A percentile compares a stretch with the other conserved stretches of the same genome.
Evolutionary conservation across 2,888 invertebrate species (phyloP).

Genomic region (Periphyllus acericola): DNA sequence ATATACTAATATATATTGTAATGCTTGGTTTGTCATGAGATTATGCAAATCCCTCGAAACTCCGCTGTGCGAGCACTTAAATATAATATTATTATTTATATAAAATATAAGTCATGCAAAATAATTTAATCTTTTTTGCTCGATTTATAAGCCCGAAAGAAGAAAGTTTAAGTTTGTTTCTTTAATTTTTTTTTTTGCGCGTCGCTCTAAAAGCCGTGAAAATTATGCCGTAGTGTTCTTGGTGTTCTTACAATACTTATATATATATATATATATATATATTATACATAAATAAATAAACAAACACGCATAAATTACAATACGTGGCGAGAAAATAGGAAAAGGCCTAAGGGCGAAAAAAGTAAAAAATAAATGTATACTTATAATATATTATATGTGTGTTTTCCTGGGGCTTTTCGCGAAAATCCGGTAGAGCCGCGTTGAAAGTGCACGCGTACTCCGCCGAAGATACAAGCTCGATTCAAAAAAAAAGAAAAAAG

Average conservation of each 20-base stretch:
- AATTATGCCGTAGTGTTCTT: not conserved
- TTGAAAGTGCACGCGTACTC: not conserved
- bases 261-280: not conserved
- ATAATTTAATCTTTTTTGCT: not conserved
- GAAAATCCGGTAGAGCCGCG: not conserved
- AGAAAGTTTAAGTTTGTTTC: not conserved
- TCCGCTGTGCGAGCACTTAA: not conserved
- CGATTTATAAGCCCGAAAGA: not conserved
- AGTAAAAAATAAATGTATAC: not conserved
- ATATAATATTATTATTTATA: not conserved
- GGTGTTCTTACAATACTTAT: not conserved
- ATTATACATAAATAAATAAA: not conserved
- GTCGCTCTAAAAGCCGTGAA: not conserved
- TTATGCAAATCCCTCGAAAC: too few species aligned
- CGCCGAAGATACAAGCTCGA: not conserved
- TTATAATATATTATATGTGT: not conserved
- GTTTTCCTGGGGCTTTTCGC: not conserved
- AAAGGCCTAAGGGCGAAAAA: not conserved
- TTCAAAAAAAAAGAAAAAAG: not conserved
- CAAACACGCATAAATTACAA: slow-evolving; percentile 3
- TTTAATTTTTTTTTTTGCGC: not conserved
- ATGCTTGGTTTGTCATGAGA: too few species aligned
- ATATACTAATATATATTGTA: too few species aligned
- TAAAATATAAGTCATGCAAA: not conserved
- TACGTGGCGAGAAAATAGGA: not conserved